Evolutionary conservation across 2,113 vertebrate species (phyloP).

Genomic region (Cricetomys ansorgei): DNA sequence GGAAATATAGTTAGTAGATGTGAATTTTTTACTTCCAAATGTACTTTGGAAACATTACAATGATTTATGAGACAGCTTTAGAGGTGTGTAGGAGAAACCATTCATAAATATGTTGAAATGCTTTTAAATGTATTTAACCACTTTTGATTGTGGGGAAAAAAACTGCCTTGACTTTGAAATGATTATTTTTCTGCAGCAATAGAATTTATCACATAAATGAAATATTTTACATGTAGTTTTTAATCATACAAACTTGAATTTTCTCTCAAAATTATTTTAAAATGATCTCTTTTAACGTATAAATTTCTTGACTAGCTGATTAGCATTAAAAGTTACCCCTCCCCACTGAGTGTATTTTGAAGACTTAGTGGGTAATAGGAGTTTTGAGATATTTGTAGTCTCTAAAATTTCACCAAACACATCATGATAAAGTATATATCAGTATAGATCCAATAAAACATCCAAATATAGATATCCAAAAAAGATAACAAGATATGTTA

Average conservation of each 20-base stretch:
- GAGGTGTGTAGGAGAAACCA: slow-evolving; percentile 56
- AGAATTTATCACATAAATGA: slow-evolving; percentile 46
- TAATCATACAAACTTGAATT: slow-evolving; percentile 22
- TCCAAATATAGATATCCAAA: no score
- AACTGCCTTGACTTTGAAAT: slow-evolving; percentile 61
- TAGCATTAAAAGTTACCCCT: not conserved
- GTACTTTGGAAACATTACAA: slow-evolving; percentile 67
- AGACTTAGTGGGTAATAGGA: not conserved
- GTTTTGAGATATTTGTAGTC: not conserved
- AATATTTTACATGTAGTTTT: slow-evolving; percentile 48
- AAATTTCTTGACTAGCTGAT: slow-evolving; percentile 49
- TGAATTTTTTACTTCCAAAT: slow-evolving; percentile 67
- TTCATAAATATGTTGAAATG: slow-evolving; percentile 71
- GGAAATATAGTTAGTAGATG: slow-evolving; percentile 71
- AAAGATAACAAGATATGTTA: not conserved
- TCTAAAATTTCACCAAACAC: not conserved
- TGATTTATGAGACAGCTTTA: slow-evolving; percentile 72
- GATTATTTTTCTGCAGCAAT: slow-evolving; percentile 44
- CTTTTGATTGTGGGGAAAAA: slow-evolving; percentile 56
- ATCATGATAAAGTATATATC: slow-evolving; percentile 31
- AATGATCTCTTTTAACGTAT: not conserved
- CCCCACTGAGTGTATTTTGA: slow-evolving; percentile 6
- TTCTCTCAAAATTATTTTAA: slow-evolving; percentile 25
- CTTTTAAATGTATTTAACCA: slow-evolving; percentile 67
- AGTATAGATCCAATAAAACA: not conserved